Evolutionary conservation across 2,797 vertebrate species (phyloP).

Genomic region (Eulemur rubriventer): DNA sequence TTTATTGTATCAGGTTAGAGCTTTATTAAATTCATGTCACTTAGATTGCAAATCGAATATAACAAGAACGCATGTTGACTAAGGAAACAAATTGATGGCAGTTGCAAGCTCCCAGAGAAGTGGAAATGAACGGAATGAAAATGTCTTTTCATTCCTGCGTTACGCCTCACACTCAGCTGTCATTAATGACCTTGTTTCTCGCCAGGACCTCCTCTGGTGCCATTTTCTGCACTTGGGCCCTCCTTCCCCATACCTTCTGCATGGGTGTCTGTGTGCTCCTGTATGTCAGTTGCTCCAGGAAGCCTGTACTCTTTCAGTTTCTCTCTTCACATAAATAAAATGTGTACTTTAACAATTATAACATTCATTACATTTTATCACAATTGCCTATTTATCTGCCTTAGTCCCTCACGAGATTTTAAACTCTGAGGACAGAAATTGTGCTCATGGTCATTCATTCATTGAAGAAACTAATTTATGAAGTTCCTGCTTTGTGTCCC

Average conservation of each 20-base stretch:
- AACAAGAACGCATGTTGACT: neutral
- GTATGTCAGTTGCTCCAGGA: neutral
- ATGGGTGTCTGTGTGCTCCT: no score
- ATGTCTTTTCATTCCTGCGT: neutral
- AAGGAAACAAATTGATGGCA: neutral
- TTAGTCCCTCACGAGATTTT: neutral
- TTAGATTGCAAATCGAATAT: neutral
- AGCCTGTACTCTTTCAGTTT: neutral
- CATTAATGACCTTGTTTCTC: neutral
- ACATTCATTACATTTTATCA: neutral
- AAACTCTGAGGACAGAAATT: neutral
- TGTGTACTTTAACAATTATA: neutral
- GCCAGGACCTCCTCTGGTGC: neutral
- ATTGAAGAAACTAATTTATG: neutral
- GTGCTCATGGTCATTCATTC: neutral
- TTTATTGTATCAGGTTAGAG: neutral
- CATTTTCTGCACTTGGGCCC: rapidly evolving
- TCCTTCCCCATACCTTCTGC: neutral
- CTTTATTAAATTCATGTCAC: neutral
- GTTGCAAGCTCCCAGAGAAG: neutral
- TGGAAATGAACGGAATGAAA: neutral
- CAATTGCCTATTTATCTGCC: no score
- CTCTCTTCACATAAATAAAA: neutral
- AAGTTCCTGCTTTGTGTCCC: neutral
- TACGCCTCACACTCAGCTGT: neutral